Base-by-base conservation (phyloP, 2,113 vertebrate genomes). In the Callopanchax toddi region DNA sequence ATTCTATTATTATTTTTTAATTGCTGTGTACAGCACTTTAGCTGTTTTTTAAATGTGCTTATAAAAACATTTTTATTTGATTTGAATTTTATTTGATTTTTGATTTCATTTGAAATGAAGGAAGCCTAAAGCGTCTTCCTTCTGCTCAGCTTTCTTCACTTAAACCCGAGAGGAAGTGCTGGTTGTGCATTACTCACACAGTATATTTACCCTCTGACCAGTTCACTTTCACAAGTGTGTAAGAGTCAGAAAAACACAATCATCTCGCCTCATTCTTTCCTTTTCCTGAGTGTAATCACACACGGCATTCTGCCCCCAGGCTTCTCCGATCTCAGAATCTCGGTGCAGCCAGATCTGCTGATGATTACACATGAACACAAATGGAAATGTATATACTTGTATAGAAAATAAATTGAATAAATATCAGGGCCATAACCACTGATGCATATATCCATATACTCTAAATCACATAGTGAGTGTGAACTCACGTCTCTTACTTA, bases 131-230 rank as follows among this genome's bases (percentile, higher is more conserved):
- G 22, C 22, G 4, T 46, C 22, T 50, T 21, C 20, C 37, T 40
- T 59, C 22, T 0, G 9, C 2, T 34, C 53, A 37, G 51, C 50
- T 32, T 32, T 32, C 60, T 40, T 58, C 37, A 39, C 43, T 71
- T 36, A 70, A 61, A 68, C 63, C 63, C 29, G 49, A 32, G 22
- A 58, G 15, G 44, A 74, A 78, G 66, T 66, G 66, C 78, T 64
- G 37, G 54, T 60, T 46, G 34, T 68, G 74, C 70, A 29, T 23
- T 75, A 73, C 71, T 64, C 66, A 18, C 48, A 23, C 57, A 61
- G 63, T 51, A 65, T 82, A 75, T 78, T 86, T 84, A 86, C 64
- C 71, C 79, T 52, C 57, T 82, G 79, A 85, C 74, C 79, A 49
- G 56, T 55, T 57, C 42, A 12, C 68, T 51, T 26, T 75, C 20